These are phyloP conservation scores for Drosophila stalkeri DNA, from an alignment of 2,888 invertebrate species.

Conservation along the genomic window DNA sequence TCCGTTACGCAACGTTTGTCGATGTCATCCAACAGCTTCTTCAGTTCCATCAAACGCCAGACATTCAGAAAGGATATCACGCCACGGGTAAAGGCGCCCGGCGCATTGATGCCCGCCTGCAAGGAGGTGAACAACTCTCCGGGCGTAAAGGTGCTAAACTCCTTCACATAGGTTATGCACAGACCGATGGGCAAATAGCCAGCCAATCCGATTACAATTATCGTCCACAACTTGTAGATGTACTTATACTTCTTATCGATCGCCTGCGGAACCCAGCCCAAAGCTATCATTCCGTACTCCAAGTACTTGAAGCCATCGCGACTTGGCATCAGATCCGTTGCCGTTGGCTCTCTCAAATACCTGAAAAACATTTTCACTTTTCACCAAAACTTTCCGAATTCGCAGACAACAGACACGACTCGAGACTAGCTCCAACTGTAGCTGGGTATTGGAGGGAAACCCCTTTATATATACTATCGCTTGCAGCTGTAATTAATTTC, in stretches of 20 bases:
- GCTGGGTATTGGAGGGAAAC: not conserved
- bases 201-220: conserved; percentile 11
- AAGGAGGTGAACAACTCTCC: conserved; percentile 58
- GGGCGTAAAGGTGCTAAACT: conserved; percentile 46
- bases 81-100: conserved; percentile 36
- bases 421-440: conserved; percentile 13
- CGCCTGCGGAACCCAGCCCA: conserved; percentile 40
- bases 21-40: conserved; percentile 27
- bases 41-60: conserved; percentile 29
- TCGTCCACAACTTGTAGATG: conserved; percentile 18
- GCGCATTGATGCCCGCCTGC: conserved; percentile 42
- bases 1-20: conserved; percentile 26
- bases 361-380: conserved; percentile 26
- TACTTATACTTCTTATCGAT: not conserved
- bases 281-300: conserved; percentile 17
- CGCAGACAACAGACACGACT: not conserved
- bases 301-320: conserved; percentile 43
- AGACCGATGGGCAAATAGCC: conserved; percentile 40
- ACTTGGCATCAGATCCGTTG: conserved; percentile 29
- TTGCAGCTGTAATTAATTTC: conserved; percentile 12
- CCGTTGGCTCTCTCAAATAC: conserved; percentile 31
- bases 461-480: conserved; percentile 21
- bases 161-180: conserved; percentile 24
- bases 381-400: not conserved
- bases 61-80: conserved; percentile 11